Percentiles rank a stretch among this genome's conserved stretches.
These are phyloP conservation scores for Hyaena hyaena DNA, from an alignment of 2,113 vertebrate genomes.

Conservation along the genomic window DNA sequence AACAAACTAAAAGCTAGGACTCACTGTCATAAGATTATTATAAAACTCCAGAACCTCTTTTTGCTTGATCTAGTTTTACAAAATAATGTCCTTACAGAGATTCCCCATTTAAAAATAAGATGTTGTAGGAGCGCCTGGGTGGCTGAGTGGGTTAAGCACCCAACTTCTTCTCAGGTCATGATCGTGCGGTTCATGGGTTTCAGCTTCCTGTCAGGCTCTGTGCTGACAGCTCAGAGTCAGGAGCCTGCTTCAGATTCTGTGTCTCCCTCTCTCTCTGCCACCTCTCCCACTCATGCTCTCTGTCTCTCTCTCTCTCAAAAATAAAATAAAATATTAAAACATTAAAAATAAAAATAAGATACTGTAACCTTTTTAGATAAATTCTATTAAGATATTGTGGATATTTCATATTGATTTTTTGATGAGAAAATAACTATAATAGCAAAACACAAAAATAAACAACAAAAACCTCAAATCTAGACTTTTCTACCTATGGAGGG, in stretches of 20 bases:
- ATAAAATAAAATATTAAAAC: too few relatives aligned
- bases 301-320: too few relatives aligned
- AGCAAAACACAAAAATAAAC: neutral
- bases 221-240: too few relatives aligned
- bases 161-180: too few relatives aligned
- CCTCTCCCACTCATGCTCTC: too few relatives aligned
- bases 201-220: too few relatives aligned
- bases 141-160: too few relatives aligned
- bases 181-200: too few relatives aligned
- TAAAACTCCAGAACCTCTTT: neutral
- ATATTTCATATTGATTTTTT: neutral
- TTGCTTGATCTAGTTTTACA: neutral
- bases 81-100: neutral
- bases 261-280: too few relatives aligned
- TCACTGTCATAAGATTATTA: neutral
- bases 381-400: neutral
- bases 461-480: neutral
- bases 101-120: neutral
- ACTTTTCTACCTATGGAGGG: neutral
- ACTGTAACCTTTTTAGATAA: neutral
- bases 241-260: too few relatives aligned
- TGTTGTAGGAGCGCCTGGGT: too few relatives aligned
- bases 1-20: neutral
- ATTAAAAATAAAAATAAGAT: neutral
- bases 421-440: neutral